Conservation (phyloP, 2,888 invertebrate genomes). For the Trissolcus brochymenae region DNA sequence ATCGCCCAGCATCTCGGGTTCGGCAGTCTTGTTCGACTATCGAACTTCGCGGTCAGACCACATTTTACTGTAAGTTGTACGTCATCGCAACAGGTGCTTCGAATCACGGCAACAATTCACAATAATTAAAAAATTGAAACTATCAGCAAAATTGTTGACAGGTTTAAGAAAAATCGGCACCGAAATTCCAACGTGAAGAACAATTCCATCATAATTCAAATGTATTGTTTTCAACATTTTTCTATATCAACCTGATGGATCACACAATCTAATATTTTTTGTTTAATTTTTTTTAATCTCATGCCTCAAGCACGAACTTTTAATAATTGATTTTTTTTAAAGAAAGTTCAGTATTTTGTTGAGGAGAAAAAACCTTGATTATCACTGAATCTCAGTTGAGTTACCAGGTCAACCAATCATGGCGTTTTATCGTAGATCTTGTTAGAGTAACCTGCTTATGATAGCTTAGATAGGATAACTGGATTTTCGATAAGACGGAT, state of each 20-base stretch:
- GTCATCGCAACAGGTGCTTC: conserved; percentile 39
- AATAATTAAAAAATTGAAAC: conserved; percentile 35
- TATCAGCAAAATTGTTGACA: conserved; percentile 20
- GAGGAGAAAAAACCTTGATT: conserved; percentile 1
- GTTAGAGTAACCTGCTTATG: conserved; percentile 25
- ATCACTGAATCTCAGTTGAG: neutral
- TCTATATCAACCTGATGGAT: too few species aligned
- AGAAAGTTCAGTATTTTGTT: too few species aligned
- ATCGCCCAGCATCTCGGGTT: neutral
- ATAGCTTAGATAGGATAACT: conserved; percentile 27
- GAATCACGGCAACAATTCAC: conserved; percentile 24
- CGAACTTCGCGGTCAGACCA: conserved; percentile 2
- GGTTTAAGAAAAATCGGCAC: conserved; percentile 5
- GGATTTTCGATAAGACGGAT: conserved; percentile 20
- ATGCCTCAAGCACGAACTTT: neutral
- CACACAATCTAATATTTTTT: neutral
- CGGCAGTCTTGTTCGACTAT: conserved; percentile 1
- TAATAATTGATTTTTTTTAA: neutral
- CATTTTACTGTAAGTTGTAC: conserved; percentile 38
- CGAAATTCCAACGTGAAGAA: neutral
- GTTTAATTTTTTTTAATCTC: neutral
- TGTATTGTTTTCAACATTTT: too few species aligned
- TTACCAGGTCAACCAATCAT: conserved; percentile 16
- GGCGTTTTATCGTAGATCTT: conserved; percentile 22
- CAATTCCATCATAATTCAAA: neutral